Conservation (phyloP, 2,797 vertebrate genomes). For the Micromesistius poutassou region DNA sequence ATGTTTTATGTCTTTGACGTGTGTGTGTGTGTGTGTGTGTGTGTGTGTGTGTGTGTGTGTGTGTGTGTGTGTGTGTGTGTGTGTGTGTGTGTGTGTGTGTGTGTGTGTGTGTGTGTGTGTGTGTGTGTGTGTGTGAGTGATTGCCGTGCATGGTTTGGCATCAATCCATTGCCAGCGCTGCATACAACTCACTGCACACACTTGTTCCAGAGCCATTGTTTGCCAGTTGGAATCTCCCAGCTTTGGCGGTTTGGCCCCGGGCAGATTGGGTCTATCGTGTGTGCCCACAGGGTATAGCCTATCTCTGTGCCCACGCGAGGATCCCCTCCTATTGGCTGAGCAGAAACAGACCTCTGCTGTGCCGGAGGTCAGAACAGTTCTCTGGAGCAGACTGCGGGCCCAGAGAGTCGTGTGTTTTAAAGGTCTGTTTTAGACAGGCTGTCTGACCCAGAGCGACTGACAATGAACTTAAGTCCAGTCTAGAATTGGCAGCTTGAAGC, state of each 20-base stretch:
- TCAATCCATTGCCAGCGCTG: neutral
- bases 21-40: too few relatives aligned
- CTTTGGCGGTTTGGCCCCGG: slow-evolving; percentile 22
- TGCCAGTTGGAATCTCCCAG: slow-evolving; percentile 28
- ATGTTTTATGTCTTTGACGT: slow-evolving; percentile 42
- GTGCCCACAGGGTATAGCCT: neutral
- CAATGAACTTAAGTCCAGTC: slow-evolving; percentile 55
- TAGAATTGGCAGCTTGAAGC: slow-evolving; percentile 57
- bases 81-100: neutral
- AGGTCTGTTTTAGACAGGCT: slow-evolving; percentile 45
- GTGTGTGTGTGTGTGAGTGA: slow-evolving; percentile 22
- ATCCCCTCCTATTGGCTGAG: slow-evolving; percentile 33
- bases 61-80: slow-evolving; percentile 18
- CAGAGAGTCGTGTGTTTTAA: slow-evolving; percentile 46
- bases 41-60: slow-evolving; percentile 17
- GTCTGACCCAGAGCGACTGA: slow-evolving; percentile 35
- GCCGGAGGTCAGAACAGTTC: slow-evolving; percentile 44
- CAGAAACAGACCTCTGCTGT: slow-evolving; percentile 28
- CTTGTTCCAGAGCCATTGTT: slow-evolving; percentile 41
- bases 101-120: slow-evolving; percentile 5
- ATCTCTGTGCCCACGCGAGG: slow-evolving; percentile 34
- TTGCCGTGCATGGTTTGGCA: slow-evolving; percentile 25
- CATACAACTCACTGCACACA: neutral
- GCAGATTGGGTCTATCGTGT: slow-evolving; percentile 20
- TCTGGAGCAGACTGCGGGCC: slow-evolving; percentile 26